Base-by-base conservation (phyloP, 2,797 vertebrate species). In the Caiman crocodilus region DNA sequence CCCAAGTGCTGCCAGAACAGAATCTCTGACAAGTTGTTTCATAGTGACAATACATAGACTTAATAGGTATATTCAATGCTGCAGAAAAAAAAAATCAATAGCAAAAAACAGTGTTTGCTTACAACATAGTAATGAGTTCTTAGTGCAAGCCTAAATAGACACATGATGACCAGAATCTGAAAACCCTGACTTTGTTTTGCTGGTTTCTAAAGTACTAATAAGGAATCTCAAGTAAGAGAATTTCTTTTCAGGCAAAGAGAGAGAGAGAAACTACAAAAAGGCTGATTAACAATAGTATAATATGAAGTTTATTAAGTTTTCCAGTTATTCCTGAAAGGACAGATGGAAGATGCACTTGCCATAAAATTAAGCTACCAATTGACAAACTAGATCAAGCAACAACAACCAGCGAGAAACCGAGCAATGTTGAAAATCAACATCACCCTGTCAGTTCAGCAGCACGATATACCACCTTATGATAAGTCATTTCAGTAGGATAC, bases 91-190 rank as follows among this genome's bases (percentile, higher is more conserved):
- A 0, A 74, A 84, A 73, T 71, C 75, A 56, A 79, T 65, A 89
- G 59, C 17, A 89, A 25, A 79, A 56, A 79, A 79, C n/a, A 3
- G 75, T 55, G 73, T 87, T 94, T 93, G 30, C 75, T 93, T 94
- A 82, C 63, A 4, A 1, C 28, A 69, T 14, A n/a, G 26, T 89
- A 87, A 87, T 77, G 84, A 94, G 82, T 92, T 85, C 85, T 86
- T 77, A 90, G 58, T 87, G 59, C 82, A 60, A 55, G 59, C 16
- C 74, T 91, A 86, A 87, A 80, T 61, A 92, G 79, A 73, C 26
- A 79, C 32, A 75, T 60, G 79, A 90, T 14, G 0, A 30, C 67
- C 61, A 84, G 56, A 84, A 81, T 77, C 63, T 28, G 56, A 85
- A 82, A 76, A 23, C 5, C 85, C 56, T 87, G 4, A 0, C 78